A percentile compares a stretch with the other conserved stretches of the same genome.
Evolutionary conservation across 2,113 vertebrate genomes (phyloP).

Genomic region (Cyprinus carpio): DNA sequence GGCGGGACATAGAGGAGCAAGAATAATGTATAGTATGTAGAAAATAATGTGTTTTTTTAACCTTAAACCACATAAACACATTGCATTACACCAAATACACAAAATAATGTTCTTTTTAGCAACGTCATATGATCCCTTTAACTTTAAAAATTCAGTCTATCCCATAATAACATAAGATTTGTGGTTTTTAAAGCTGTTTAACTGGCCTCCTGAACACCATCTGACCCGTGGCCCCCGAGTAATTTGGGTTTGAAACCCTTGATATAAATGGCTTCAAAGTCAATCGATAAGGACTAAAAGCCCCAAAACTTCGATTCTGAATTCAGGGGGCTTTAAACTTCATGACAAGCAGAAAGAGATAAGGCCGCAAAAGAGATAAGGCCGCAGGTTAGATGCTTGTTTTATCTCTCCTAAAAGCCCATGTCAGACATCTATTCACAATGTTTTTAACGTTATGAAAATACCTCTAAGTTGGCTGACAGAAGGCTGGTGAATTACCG

Average conservation of each 20-base stretch:
- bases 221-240: background rate
- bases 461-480: slow-evolving; percentile 9
- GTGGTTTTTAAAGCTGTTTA: background rate
- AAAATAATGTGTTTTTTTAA: too few species aligned
- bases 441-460: slow-evolving; percentile 1
- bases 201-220: background rate
- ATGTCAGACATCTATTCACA: slow-evolving; percentile 29
- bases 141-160: background rate
- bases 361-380: background rate
- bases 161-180: background rate
- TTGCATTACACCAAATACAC: too few species aligned
- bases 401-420: background rate
- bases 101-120: too few species aligned
- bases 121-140: too few species aligned
- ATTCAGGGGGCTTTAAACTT: background rate
- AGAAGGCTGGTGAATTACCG: slow-evolving; percentile 13
- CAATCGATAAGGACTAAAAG: background rate
- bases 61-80: too few species aligned
- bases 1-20: too few species aligned
- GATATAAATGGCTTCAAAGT: background rate
- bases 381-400: background rate
- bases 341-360: background rate
- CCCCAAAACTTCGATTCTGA: background rate
- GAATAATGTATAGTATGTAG: too few species aligned
- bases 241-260: background rate